Conservation (phyloP, 1,140 invertebrate species). For the Brachionus paranguensis region DNA sequence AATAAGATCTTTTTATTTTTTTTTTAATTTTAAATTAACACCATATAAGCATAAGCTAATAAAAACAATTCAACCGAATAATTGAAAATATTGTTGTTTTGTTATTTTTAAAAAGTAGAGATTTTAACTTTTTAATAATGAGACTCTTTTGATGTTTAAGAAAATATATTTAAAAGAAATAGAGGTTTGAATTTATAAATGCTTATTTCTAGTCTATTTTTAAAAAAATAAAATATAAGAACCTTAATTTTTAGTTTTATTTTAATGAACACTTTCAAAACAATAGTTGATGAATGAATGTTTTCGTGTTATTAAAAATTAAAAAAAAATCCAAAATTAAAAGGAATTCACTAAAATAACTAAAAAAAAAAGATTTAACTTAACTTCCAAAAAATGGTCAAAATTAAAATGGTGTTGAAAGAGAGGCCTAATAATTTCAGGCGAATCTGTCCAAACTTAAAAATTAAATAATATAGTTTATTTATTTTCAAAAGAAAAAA, state of each 20-base stretch:
- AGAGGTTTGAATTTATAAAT: neutral
- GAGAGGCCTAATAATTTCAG: too few species aligned
- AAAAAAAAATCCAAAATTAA: too few species aligned
- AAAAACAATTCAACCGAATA: neutral
- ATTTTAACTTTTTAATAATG: conserved; percentile 4
- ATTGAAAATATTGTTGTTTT: conserved; percentile 15
- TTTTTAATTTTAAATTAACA: neutral
- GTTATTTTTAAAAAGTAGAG: neutral
- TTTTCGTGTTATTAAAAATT: neutral
- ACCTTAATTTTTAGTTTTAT: neutral
- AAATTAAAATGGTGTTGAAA: too few species aligned
- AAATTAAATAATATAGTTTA: too few species aligned
- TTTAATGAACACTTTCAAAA: too few species aligned
- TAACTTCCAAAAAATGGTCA: too few species aligned
- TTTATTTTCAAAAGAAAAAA: too few species aligned
- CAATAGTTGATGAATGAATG: too few species aligned
- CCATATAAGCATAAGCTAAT: neutral
- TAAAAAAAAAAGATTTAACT: too few species aligned
- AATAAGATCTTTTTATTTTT: neutral
- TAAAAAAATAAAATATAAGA: conserved; percentile 30
- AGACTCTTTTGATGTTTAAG: neutral
- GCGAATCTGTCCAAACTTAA: too few species aligned
- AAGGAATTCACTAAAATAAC: too few species aligned
- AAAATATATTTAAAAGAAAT: neutral
- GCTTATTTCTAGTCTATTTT: conserved; percentile 28